phyloP scores from a whole-genome alignment of 2,888 invertebrate species.

The Synergus itoensis region DNA sequence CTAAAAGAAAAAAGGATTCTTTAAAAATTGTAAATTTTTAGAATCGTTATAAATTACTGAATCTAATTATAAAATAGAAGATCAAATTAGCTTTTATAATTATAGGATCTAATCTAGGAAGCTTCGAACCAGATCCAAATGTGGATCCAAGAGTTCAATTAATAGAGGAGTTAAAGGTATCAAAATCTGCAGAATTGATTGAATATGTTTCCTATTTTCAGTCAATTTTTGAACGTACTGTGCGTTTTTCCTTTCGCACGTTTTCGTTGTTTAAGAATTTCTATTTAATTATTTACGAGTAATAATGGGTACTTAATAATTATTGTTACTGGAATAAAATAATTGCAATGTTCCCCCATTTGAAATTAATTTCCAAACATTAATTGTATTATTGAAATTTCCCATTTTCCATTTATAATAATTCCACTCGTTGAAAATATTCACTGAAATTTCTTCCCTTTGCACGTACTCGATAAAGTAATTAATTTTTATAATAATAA shows the following conservation, averaged over 20 bases:
- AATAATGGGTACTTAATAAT: too few relatives aligned
- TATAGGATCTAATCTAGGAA: slow-evolving; percentile 67
- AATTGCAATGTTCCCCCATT: too few relatives aligned
- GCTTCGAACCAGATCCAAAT: slow-evolving; percentile 75
- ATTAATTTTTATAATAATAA: neutral
- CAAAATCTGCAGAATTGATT: slow-evolving; percentile 43
- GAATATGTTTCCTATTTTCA: neutral
- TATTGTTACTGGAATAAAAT: too few relatives aligned
- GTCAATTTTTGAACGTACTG: neutral
- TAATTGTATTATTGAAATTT: too few relatives aligned
- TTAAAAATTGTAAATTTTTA: too few relatives aligned
- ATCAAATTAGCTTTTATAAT: neutral
- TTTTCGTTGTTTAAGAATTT: neutral
- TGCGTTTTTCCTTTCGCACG: neutral
- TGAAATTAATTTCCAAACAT: too few relatives aligned
- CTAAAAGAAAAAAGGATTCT: neutral
- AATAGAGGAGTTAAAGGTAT: slow-evolving; percentile 76
- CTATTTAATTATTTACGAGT: neutral
- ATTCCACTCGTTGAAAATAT: neutral
- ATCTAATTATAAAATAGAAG: neutral
- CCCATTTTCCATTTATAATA: too few relatives aligned
- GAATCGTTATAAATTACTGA: slow-evolving; percentile 18
- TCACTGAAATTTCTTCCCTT: neutral
- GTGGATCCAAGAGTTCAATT: slow-evolving; percentile 74
- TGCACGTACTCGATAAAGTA: neutral